Conservation (phyloP, 2,888 invertebrate species). For the Rhagonycha fulva region DNA sequence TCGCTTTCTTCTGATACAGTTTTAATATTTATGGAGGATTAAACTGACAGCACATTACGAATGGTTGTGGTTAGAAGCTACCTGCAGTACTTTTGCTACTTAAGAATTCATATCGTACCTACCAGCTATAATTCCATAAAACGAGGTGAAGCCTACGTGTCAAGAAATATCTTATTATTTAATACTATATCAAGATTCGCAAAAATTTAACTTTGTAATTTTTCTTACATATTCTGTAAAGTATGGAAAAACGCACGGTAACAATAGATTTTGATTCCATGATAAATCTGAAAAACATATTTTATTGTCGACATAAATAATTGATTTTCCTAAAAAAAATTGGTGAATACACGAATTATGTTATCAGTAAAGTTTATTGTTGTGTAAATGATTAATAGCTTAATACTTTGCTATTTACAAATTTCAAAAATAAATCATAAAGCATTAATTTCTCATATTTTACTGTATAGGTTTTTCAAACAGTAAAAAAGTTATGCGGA, state of each 20-base stretch:
- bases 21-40: conserved; percentile 19
- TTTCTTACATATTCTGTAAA: conserved; percentile 5
- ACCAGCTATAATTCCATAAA: conserved; percentile 2
- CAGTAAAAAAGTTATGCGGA: conserved; percentile 6
- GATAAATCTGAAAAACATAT: conserved; percentile 17
- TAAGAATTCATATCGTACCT: conserved; percentile 15
- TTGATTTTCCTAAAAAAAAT: conserved; percentile 15
- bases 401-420: conserved; percentile 25
- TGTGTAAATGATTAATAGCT: conserved; percentile 30
- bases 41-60: conserved; percentile 19
- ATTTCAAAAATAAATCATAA: conserved; percentile 27
- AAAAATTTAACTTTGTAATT: background rate
- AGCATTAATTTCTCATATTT: conserved; percentile 28
- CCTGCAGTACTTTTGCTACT: conserved; percentile 10
- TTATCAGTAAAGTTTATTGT: conserved; percentile 30
- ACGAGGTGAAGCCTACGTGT: background rate
- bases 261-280: conserved; percentile 7
- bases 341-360: conserved; percentile 25
- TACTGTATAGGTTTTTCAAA: conserved; percentile 13
- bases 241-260: conserved; percentile 4
- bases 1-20: conserved; percentile 11
- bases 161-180: conserved; percentile 7
- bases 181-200: background rate
- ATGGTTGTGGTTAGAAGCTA: conserved; percentile 8
- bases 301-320: conserved; percentile 21